These are phyloP conservation scores for Typhlomys cinereus DNA, from an alignment of 2,113 vertebrate genomes.

Conservation along the genomic window DNA sequence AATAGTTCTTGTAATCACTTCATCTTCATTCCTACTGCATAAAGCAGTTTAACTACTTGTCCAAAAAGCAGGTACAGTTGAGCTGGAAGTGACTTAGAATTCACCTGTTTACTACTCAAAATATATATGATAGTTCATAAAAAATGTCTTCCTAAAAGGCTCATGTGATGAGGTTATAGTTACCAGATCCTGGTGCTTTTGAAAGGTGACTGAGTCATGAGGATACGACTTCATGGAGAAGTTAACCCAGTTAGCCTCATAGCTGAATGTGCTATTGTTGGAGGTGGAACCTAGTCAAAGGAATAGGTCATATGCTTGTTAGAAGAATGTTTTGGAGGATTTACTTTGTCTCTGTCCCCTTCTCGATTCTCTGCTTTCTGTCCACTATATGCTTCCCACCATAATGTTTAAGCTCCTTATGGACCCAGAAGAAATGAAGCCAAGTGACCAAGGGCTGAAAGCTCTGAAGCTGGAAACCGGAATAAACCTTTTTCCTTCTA, in stretches of 20 bases:
- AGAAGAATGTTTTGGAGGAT: too few species aligned
- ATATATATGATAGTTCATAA: neutral
- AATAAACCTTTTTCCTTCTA: neutral
- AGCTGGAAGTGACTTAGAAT: neutral
- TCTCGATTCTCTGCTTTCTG: neutral
- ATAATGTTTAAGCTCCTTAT: neutral
- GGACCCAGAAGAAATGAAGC: neutral
- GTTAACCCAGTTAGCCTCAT: neutral
- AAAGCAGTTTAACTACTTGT: neutral
- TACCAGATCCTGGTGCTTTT: neutral
- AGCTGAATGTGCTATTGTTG: neutral
- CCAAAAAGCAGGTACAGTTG: neutral
- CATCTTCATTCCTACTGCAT: neutral
- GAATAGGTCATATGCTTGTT: neutral
- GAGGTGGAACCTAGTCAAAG: neutral
- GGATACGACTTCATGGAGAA: neutral
- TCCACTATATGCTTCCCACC: neutral
- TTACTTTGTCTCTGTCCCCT: neutral
- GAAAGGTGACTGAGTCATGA: neutral
- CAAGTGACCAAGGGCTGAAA: neutral
- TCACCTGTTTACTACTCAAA: neutral
- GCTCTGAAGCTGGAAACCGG: neutral
- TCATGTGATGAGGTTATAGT: neutral
- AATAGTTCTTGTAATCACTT: neutral
- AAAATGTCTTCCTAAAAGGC: neutral